Evolutionary conservation across 2,113 vertebrate species (phyloP).

Genomic region (Baryphthengus martii): DNA sequence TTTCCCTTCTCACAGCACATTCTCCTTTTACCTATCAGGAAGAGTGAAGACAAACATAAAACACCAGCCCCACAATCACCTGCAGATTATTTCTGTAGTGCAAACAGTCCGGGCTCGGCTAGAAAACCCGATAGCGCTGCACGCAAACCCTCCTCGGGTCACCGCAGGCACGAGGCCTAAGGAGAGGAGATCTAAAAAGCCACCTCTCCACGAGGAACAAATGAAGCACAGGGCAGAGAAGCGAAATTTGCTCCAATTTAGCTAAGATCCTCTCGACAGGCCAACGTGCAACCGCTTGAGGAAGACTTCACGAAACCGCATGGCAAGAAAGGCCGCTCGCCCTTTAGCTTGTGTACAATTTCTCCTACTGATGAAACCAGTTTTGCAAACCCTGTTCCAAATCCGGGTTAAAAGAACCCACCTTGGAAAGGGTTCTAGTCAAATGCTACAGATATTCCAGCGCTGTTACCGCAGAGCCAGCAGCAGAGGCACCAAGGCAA

Average conservation of each 20-base stretch:
- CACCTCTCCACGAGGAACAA: not conserved
- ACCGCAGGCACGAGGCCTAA: not conserved
- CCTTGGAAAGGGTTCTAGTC: not conserved
- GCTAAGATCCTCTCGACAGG: not conserved
- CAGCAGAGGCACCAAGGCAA: not conserved
- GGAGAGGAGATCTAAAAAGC: not conserved
- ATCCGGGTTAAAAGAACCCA: not conserved
- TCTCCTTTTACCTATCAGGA: not conserved
- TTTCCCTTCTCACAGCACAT: not conserved
- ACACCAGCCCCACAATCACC: not conserved
- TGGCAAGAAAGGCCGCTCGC: not conserved
- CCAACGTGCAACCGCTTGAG: not conserved
- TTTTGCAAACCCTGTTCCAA: not conserved
- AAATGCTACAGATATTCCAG: not conserved
- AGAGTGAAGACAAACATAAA: constrained; percentile 24
- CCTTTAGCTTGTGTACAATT: not conserved
- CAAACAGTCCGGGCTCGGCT: not conserved
- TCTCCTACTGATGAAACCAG: not conserved
- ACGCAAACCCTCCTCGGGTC: not conserved
- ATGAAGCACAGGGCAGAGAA: not conserved
- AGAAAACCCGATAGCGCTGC: not conserved
- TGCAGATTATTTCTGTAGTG: not conserved
- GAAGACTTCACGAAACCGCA: not conserved
- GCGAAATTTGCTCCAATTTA: not conserved
- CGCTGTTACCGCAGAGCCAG: not conserved